Conservation (phyloP, 1,140 invertebrate species). For the Akabosia matsudoensis region DNA sequence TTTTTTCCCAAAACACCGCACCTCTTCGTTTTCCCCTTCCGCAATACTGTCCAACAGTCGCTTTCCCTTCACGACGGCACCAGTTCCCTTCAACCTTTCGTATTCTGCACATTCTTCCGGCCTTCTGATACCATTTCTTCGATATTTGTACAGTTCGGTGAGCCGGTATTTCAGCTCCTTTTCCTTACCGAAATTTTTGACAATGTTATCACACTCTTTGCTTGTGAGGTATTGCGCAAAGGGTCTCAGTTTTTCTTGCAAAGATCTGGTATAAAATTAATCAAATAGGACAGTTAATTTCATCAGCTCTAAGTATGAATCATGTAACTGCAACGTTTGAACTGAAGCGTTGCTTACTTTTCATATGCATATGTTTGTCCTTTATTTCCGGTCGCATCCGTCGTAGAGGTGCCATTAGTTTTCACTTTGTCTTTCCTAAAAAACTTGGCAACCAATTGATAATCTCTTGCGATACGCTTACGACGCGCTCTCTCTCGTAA, state of each 20-base stretch:
- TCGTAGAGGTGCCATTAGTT: conserved; percentile 50
- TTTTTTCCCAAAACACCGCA: neutral
- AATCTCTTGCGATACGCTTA: conserved; percentile 82
- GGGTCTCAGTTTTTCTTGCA: conserved; percentile 70
- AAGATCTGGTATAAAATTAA: conserved; percentile 51
- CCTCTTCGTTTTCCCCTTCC: neutral
- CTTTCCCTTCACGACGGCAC: conserved; percentile 54
- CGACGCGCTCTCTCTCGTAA: conserved; percentile 78
- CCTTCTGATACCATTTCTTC: conserved; percentile 72
- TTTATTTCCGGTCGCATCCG: conserved; percentile 51
- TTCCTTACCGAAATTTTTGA: conserved; percentile 71
- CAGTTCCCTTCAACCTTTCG: conserved; percentile 55
- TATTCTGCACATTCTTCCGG: conserved; percentile 78
- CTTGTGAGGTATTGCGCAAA: conserved; percentile 84
- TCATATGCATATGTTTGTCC: conserved; percentile 59
- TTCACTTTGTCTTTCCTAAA: conserved; percentile 56
- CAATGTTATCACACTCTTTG: conserved; percentile 74
- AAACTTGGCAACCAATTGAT: conserved; percentile 76
- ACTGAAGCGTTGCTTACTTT: conserved; percentile 63
- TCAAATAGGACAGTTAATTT: too few relatives aligned
- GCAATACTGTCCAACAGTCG: conserved; percentile 49
- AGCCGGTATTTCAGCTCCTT: conserved; percentile 75
- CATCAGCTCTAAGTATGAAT: too few relatives aligned
- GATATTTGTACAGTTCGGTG: conserved; percentile 75
- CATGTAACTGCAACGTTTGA: too few relatives aligned